These are phyloP conservation scores for Nymphalis c-album DNA, from an alignment of 2,888 invertebrate species.

Conservation along the genomic window DNA sequence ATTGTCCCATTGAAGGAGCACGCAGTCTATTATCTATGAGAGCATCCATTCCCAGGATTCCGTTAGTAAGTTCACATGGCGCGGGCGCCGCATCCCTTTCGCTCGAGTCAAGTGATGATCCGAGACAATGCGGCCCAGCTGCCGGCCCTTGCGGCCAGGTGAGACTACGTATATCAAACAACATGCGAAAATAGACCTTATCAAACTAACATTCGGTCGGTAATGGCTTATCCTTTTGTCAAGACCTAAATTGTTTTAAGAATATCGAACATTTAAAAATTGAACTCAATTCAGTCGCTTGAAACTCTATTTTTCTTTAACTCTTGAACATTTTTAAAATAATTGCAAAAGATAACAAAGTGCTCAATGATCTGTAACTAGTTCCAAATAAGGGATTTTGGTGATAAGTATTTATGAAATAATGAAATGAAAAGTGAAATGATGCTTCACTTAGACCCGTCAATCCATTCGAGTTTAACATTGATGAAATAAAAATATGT, in stretches of 20 bases:
- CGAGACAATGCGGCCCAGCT: slow-evolving; percentile 64
- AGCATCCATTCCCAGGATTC: slow-evolving; percentile 67
- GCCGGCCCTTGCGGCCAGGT: slow-evolving; percentile 67
- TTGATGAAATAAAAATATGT: background rate
- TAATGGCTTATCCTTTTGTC: slow-evolving; percentile 21
- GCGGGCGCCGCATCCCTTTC: slow-evolving; percentile 72
- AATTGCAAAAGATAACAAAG: slow-evolving; percentile 70
- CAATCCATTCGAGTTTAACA: background rate
- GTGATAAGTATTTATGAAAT: slow-evolving; percentile 4
- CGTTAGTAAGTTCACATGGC: slow-evolving; percentile 68
- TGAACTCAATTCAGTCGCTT: slow-evolving; percentile 49
- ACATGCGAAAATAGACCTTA: slow-evolving; percentile 47
- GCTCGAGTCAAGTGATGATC: slow-evolving; percentile 77
- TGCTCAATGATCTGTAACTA: slow-evolving; percentile 73
- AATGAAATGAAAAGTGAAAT: slow-evolving; percentile 5
- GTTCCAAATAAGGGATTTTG: slow-evolving; percentile 54
- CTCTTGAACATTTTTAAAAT: slow-evolving; percentile 48
- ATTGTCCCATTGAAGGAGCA: slow-evolving; percentile 52
- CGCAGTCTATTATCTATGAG: slow-evolving; percentile 55
- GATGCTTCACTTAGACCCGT: background rate
- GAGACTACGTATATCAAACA: slow-evolving; percentile 46
- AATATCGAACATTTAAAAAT: slow-evolving; percentile 48
- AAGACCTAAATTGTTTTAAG: slow-evolving; percentile 48
- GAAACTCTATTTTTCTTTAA: slow-evolving; percentile 52
- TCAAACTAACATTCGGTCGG: slow-evolving; percentile 21